Evolutionary conservation across 2,113 vertebrate genomes (phyloP), one percentile per base, ranked within the genome.

Genomic region (Perca schrenkii): DNA sequence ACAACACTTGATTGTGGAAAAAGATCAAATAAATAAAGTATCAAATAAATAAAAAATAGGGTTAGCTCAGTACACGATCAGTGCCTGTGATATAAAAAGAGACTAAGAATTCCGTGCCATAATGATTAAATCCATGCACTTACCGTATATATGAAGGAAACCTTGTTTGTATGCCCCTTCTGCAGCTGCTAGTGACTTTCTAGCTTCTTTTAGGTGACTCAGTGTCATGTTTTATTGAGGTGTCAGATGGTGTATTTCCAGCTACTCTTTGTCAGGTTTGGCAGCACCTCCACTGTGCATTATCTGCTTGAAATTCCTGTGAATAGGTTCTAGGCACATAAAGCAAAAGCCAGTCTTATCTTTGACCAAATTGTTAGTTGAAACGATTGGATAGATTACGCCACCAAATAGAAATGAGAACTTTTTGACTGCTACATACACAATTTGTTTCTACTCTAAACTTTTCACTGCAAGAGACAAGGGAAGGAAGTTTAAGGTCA

Each of bases 171-270:
- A 61, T 25, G 22, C 40, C 36, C 40, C 25, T 11, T 72, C 56
- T 85, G 67, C 79, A 74, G 81, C 74, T 86, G 49, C 77, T 77
- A 63, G 76, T 75, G 34, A 62, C 72, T 58, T 64, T 73, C 79
- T 56, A 71, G 68, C 63, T 79, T 61, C 52, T 13, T 68, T 64
- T 40, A 56, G 67, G 40, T 70, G 69, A 83, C 74, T 88, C 81
- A 58, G 22, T 87, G 68, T 80, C 82, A 84, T 81, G 77, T 89
- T 88, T 82, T 85, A 90, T 86, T 88, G 80, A 93, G 79, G 70
- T 21, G 22, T 77, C 72, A 83, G 72, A 49, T 22, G 56, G 17
- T 64, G 50, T 69, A 54, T 83, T 82, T 88, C 56, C 16, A 40
- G 69, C 70, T 75, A 2, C 57, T 87, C 22, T 62, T 49, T 77